These are phyloP conservation scores for Polypedilum pembai DNA, from an alignment of 1,140 invertebrate species.

Conservation along the genomic window DNA sequence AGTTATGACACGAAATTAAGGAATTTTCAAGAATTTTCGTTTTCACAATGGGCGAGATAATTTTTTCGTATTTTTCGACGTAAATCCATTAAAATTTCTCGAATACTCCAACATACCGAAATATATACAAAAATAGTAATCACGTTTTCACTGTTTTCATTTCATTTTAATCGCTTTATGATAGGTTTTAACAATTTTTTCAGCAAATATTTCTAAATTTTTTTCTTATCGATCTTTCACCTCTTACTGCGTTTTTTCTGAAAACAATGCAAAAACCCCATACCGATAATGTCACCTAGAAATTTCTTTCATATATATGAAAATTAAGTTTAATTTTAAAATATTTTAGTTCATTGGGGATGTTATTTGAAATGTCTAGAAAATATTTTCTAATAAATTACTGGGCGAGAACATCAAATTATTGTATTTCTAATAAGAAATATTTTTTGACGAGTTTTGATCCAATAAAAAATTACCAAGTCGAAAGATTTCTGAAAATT, in stretches of 20 bases:
- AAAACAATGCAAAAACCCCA: conserved; percentile 12
- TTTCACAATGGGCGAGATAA: conserved; percentile 6
- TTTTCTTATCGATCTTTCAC: conserved; percentile 12
- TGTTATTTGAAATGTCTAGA: no score
- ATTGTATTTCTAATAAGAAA: no score
- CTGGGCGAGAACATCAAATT: no score
- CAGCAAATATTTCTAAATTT: not conserved
- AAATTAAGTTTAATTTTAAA: no score
- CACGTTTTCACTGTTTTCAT: conserved; percentile 6
- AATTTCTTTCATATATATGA: no score
- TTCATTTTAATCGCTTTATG: not conserved
- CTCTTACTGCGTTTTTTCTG: conserved; percentile 4
- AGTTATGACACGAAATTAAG: not conserved
- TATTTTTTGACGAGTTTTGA: no score
- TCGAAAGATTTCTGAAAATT: no score
- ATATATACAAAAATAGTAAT: not conserved
- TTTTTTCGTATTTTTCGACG: not conserved
- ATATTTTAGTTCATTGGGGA: no score
- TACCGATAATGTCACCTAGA: not conserved
- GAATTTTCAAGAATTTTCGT: not conserved
- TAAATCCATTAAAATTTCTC: conserved; percentile 13
- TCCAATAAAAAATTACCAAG: no score
- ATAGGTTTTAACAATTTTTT: conserved; percentile 10
- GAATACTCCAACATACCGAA: not conserved
- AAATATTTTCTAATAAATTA: no score